Evolutionary conservation across 1,140 invertebrate genomes (phyloP), one percentile per base, ranked within the genome.

Genomic region (Micrasema minimum): DNA sequence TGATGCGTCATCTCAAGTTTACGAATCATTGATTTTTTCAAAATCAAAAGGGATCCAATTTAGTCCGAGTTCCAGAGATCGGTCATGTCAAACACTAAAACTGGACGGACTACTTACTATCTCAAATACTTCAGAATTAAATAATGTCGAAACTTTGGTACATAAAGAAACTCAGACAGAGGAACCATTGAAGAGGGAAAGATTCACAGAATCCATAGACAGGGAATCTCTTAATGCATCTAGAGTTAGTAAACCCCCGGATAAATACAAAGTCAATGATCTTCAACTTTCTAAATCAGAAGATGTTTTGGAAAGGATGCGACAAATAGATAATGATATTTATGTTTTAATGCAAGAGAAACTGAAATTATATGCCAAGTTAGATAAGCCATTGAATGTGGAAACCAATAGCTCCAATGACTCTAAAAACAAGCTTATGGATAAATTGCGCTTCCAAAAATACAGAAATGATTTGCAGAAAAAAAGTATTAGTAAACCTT

Each of bases 301-400:
- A 5, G 55, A 64, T 31, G 45, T 72, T 20, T 37, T 75, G 18
- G 61, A 69, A 75, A 78, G 80, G 76, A 84, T 85, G 83, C 83
- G 84, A 76, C 79, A 84, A 77, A 85, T 85, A 53, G 83, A 85
- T 75, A 76, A 82, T 72, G 81, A 84, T 72, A 85, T 85, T 72
- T 82, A 85, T 75, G 71, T 78, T 31, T 77, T 85, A 65, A 38
- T 85, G 26, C 82, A 83, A 80, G 83, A 85, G 72, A 85, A 83
- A 69, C 84, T 84, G 66, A 81, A 83, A 75, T 65, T 85, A 14
- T 85, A 85, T 43, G 83, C 75, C 73, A 81, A 80, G 45, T 67
- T 85, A 66, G 83, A 83, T 76, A 14, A 41, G 18, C 57, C 38
- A 22, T 61, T 41, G 43, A 14, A 2, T n/a, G 43, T 20, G 11